Evolutionary conservation across 2,888 invertebrate genomes (phyloP).

Genomic region (Macropis europaea): DNA sequence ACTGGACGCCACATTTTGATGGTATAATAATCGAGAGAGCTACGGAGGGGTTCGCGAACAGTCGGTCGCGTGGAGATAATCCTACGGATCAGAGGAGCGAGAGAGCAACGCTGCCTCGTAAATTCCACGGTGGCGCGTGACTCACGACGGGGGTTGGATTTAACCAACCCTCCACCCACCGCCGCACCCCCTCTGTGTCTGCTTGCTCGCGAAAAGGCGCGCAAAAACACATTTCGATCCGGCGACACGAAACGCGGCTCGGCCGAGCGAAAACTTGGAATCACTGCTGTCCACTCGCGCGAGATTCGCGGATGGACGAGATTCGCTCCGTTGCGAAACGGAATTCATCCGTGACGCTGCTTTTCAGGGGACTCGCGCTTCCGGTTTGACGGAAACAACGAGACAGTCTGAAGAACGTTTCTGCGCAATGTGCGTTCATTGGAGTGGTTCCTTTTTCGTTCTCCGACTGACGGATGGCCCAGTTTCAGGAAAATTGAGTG

Average conservation of each 20-base stretch:
- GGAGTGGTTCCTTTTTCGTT: no score
- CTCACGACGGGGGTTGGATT: conserved; percentile 66
- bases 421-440: not conserved
- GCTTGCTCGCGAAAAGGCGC: conserved; percentile 1
- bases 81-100: conserved; percentile 69
- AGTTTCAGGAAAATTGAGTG: no score
- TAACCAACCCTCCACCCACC: conserved; percentile 29
- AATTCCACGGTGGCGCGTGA: conserved; percentile 68
- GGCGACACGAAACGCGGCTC: conserved; percentile 58
- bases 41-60: conserved; percentile 19
- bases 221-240: conserved; percentile 60
- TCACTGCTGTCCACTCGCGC: conserved; percentile 18
- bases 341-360: conserved; percentile 13
- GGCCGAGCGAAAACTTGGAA: conserved; percentile 48
- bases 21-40: conserved; percentile 59
- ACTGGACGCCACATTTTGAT: conserved; percentile 61
- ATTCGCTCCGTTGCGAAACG: conserved; percentile 6
- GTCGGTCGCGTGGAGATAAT: conserved; percentile 67
- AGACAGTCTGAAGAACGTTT: no score
- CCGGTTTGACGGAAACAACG: not conserved
- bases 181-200: conserved; percentile 4
- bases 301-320: conserved; percentile 38
- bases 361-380: not conserved
- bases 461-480: no score
- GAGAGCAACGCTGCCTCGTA: conserved; percentile 66